Evolutionary conservation across 2,113 vertebrate genomes (phyloP).

Genomic region (Hemichromis elongatus): DNA sequence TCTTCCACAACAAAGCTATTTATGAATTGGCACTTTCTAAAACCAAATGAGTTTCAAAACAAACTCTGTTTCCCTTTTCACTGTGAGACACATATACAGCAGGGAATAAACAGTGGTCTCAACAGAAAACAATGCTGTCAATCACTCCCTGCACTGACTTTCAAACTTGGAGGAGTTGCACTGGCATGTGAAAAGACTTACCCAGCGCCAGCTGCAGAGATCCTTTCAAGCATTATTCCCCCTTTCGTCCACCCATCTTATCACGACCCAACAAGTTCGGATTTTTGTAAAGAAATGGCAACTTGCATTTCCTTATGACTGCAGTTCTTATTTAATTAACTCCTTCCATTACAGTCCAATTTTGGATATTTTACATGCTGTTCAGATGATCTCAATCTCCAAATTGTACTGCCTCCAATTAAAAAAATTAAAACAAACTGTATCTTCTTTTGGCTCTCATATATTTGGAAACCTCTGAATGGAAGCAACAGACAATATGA

Average conservation of each 20-base stretch:
- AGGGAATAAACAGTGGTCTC: constrained; percentile 34
- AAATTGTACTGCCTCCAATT: background rate
- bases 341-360: background rate
- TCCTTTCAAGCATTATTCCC: background rate
- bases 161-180: background rate
- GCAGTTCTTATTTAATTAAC: background rate
- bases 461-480: background rate
- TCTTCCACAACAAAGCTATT: constrained; percentile 6
- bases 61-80: constrained; percentile 14
- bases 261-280: background rate
- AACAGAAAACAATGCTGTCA: constrained; percentile 39
- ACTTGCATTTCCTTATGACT: background rate
- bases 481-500: background rate
- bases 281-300: background rate
- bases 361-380: background rate
- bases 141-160: constrained; percentile 24
- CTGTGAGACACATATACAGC: background rate
- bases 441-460: background rate
- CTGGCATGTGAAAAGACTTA: background rate
- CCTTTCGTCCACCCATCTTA: background rate
- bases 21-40: background rate
- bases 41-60: constrained; percentile 32
- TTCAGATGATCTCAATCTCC: background rate
- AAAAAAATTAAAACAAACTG: background rate
- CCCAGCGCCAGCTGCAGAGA: background rate